These are phyloP conservation scores for Drosophila kepulauana DNA, from an alignment of 1,140 invertebrate genomes.

Conservation along the genomic window DNA sequence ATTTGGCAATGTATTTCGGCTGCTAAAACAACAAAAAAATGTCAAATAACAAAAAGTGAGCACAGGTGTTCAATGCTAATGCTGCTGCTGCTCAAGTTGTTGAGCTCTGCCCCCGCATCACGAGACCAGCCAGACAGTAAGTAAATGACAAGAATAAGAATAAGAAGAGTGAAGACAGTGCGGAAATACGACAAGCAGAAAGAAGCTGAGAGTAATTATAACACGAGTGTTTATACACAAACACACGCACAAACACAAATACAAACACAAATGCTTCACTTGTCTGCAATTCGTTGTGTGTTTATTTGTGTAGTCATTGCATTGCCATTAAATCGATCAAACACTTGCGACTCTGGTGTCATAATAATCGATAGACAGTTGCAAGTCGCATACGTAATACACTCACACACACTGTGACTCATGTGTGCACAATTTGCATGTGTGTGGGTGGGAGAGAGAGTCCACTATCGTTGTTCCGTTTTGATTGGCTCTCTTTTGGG, in stretches of 20 bases:
- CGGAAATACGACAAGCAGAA: conserved; percentile 6
- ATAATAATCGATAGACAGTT: conserved; percentile 67
- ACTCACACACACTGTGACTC: background rate
- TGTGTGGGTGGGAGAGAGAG: background rate
- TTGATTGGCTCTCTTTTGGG: conserved; percentile 69
- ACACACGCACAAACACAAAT: background rate
- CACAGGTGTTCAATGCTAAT: conserved; percentile 62
- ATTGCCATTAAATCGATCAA: conserved; percentile 49
- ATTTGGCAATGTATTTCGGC: conserved; percentile 28
- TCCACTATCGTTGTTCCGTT: conserved; percentile 23
- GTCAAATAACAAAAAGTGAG: conserved; percentile 17
- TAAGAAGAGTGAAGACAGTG: too few species aligned
- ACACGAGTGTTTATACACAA: background rate
- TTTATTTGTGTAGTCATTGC: conserved; percentile 7
- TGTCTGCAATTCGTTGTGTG: background rate
- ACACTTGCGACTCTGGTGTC: conserved; percentile 38
- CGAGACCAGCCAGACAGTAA: conserved; percentile 15
- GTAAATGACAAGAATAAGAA: background rate
- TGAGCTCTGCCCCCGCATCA: conserved; percentile 37
- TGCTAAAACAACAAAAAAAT: conserved; percentile 30
- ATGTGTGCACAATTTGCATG: conserved; percentile 1
- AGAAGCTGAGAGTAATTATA: conserved; percentile 8
- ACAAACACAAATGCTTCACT: background rate
- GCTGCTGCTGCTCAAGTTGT: background rate
- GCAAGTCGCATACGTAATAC: conserved; percentile 32